Evolutionary conservation across 2,113 vertebrate species (phyloP).

Genomic region (Hydrochoerus hydrochaeris): DNA sequence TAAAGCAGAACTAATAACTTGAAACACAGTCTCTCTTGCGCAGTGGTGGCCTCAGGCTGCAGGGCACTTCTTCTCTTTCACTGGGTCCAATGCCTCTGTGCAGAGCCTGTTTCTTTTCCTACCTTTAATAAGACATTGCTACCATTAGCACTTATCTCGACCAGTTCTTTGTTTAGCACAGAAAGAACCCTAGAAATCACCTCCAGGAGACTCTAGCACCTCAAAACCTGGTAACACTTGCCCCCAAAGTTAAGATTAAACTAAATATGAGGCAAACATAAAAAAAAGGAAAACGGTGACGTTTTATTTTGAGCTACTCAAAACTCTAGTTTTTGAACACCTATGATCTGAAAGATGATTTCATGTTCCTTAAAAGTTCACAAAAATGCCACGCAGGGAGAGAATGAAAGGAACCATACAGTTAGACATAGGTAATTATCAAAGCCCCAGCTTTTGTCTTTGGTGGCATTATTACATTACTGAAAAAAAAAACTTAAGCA

Average conservation of each 20-base stretch:
- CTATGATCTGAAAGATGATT: not conserved
- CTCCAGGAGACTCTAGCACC: not conserved
- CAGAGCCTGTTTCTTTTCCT: not conserved
- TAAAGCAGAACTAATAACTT: not conserved
- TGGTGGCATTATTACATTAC: not conserved
- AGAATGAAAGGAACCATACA: not conserved
- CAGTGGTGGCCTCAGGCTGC: not conserved
- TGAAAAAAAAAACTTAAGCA: not conserved
- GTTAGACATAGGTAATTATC: not conserved
- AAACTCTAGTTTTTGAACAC: not conserved
- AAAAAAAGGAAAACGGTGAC: not conserved
- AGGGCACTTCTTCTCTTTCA: not conserved
- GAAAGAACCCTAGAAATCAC: not conserved
- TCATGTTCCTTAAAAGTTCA: conserved; percentile 52
- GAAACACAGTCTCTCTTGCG: not conserved
- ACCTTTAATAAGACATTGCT: not conserved
- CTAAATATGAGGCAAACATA: not conserved
- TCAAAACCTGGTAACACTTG: not conserved
- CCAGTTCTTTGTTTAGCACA: not conserved
- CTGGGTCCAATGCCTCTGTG: not conserved
- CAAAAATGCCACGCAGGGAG: not conserved
- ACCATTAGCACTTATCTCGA: not conserved
- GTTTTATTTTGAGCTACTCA: not conserved
- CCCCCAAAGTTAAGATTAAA: not conserved
- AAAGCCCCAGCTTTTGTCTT: conserved; percentile 10